A percentile compares a stretch with the other conserved stretches of the same genome.
phyloP scores from a whole-genome alignment of 2,888 invertebrate species.

The Drepana falcataria region DNA sequence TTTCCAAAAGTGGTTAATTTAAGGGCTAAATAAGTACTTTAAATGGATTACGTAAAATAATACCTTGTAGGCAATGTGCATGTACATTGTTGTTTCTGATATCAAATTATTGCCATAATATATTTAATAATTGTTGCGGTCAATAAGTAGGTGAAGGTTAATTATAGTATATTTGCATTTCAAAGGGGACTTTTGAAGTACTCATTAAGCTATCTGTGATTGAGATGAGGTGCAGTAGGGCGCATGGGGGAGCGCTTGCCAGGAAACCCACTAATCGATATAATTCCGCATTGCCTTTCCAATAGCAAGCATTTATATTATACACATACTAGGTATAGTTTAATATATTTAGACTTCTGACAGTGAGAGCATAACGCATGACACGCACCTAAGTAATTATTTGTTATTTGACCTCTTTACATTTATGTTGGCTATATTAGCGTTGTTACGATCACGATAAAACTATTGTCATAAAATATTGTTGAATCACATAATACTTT shows the following conservation, averaged over 20 bases:
- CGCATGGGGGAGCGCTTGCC: slow-evolving; percentile 59
- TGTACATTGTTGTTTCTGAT: no score
- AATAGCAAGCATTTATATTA: neutral
- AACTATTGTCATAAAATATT: neutral
- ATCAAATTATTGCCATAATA: no score
- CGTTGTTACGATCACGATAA: neutral
- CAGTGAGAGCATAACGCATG: neutral
- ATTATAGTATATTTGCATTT: no score
- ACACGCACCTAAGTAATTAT: neutral
- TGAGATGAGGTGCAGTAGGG: slow-evolving; percentile 38
- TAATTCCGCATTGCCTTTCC: slow-evolving; percentile 18
- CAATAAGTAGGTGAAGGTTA: no score
- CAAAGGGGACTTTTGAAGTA: no score
- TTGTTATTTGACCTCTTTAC: neutral
- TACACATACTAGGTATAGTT: no score
- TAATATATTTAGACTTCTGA: neutral
- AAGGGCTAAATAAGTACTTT: no score
- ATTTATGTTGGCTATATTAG: neutral
- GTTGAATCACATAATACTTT: no score
- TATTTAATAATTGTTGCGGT: no score
- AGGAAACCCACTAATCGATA: slow-evolving; percentile 55
- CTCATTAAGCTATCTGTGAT: slow-evolving; percentile 11
- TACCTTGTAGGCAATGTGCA: no score
- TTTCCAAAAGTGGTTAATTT: no score
- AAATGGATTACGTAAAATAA: no score